Conservation (phyloP, 2,888 invertebrate species). For the Nysson spinosus region DNA sequence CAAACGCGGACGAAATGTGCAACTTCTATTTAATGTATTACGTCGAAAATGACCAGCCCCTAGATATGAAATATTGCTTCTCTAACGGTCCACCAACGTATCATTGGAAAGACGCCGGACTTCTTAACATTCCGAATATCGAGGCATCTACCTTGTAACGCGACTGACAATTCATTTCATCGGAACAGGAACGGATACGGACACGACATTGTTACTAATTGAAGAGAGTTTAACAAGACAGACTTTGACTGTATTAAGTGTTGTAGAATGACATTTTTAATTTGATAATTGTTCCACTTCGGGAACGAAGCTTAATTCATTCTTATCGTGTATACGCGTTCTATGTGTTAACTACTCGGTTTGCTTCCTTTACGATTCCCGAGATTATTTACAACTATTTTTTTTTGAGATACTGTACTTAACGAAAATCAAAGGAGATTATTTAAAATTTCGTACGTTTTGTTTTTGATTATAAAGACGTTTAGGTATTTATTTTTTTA, state of each 20-base stretch:
- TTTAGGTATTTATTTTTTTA: too few relatives aligned
- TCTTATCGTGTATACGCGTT: neutral
- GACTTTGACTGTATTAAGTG: slow-evolving; percentile 19
- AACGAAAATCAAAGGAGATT: too few relatives aligned
- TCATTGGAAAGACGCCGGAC: slow-evolving; percentile 85
- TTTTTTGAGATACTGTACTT: slow-evolving; percentile 1
- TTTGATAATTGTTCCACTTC: neutral
- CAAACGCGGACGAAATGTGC: slow-evolving; percentile 95
- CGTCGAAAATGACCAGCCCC: slow-evolving; percentile 86
- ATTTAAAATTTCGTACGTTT: too few relatives aligned
- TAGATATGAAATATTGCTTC: slow-evolving; percentile 90
- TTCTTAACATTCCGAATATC: slow-evolving; percentile 86
- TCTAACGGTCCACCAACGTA: slow-evolving; percentile 90
- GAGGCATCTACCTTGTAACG: slow-evolving; percentile 82
- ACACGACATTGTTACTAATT: slow-evolving; percentile 3
- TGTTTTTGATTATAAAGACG: too few relatives aligned
- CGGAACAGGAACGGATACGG: neutral
- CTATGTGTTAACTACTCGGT: too few relatives aligned
- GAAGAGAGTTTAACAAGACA: slow-evolving; percentile 17
- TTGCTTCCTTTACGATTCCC: too few relatives aligned
- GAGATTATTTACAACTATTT: neutral
- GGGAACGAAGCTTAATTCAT: neutral
- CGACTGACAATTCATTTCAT: neutral
- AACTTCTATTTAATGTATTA: slow-evolving; percentile 97
- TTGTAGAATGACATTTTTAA: slow-evolving; percentile 11